These are phyloP conservation scores for Montipora capricornis DNA, from an alignment of 64 coral and sea anemone genomes.

Conservation along the genomic window DNA sequence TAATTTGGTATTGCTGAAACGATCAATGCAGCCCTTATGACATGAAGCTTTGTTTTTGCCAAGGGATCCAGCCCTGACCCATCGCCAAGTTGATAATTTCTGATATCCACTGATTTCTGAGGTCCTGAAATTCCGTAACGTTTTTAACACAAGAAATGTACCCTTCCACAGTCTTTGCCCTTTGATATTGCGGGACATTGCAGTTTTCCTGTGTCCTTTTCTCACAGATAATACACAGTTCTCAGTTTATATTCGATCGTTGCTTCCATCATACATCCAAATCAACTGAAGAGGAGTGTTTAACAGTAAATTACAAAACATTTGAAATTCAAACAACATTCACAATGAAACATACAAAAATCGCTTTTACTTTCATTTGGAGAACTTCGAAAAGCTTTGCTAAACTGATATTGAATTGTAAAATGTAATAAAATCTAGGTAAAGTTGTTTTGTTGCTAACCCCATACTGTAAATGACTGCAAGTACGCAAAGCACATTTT, in stretches of 20 bases:
- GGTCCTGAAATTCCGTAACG: slow-evolving; percentile 16
- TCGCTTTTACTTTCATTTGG: no score
- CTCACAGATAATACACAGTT: slow-evolving; percentile 52
- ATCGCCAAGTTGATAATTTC: slow-evolving; percentile 10
- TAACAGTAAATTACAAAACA: no score
- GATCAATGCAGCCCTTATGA: slow-evolving; percentile 28
- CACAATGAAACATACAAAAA: no score
- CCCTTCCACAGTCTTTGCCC: slow-evolving; percentile 46
- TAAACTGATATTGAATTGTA: no score
- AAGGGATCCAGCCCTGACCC: slow-evolving; percentile 30
- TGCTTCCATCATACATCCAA: no score
- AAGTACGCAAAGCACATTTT: no score
- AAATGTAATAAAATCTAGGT: no score
- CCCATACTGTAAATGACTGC: no score
- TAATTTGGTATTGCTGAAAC: slow-evolving; percentile 67
- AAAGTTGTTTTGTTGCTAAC: no score
- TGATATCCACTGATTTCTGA: not conserved
- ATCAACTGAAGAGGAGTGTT: no score
- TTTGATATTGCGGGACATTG: slow-evolving; percentile 75
- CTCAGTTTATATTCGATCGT: slow-evolving; percentile 10
- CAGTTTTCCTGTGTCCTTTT: slow-evolving; percentile 21
- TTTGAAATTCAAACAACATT: no score
- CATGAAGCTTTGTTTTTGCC: slow-evolving; percentile 26
- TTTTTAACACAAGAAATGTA: slow-evolving; percentile 57
- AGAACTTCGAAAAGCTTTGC: no score